Base-by-base conservation (phyloP, 2,113 vertebrate species). In the Heterotilapia buettikoferi region DNA sequence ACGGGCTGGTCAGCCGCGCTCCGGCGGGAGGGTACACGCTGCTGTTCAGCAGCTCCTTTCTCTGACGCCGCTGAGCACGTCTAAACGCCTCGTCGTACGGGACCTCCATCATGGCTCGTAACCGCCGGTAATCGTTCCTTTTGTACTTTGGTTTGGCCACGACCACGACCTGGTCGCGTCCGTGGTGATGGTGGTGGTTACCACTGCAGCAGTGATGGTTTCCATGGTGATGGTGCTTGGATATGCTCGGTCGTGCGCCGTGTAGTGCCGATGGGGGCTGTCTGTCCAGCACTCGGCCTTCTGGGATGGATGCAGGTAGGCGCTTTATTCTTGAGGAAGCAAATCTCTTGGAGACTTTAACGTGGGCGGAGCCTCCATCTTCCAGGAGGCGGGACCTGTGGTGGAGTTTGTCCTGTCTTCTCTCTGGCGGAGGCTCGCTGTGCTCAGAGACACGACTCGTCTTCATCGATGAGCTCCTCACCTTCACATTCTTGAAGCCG, bases 101-200 rank as follows among this genome's bases (percentile, higher is more conserved):
- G 1, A 96, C 88, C 94, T 98, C 98, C 0, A 95, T 95, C 0
- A 97, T 96, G 0, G 97, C 96, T 68, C 97, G 95, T 94, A 97
- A 96, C 5, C 96, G 95, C 8, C 96, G 96, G 90, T 97, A 97
- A 84, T 98, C 97, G 0, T 92, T 96, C 2, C 97, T 96, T 91
- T 98, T 99, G 95, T 98, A 96, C 80, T 97, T 98, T 1, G 97
- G 98, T 79, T 98, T 99, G 88, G 97, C 97, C 66, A 98, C 94
- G 13, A 98, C 97, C 0, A 95, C 94, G 3, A 98, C 97, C 9
- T 97, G 95, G 68, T 92, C 82, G 0, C 84, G 88, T 16, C 89
- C 50, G 1, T 83, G 80, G 31, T 84, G 86, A 4, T 84, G 88
- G 16, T 26, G 79, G 10, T 59, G 81, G 84, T 85, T 84, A 5